A percentile compares a stretch with the other conserved stretches of the same genome.
Conservation (phyloP, 2,113 vertebrate species). For the Gila orcuttii region DNA sequence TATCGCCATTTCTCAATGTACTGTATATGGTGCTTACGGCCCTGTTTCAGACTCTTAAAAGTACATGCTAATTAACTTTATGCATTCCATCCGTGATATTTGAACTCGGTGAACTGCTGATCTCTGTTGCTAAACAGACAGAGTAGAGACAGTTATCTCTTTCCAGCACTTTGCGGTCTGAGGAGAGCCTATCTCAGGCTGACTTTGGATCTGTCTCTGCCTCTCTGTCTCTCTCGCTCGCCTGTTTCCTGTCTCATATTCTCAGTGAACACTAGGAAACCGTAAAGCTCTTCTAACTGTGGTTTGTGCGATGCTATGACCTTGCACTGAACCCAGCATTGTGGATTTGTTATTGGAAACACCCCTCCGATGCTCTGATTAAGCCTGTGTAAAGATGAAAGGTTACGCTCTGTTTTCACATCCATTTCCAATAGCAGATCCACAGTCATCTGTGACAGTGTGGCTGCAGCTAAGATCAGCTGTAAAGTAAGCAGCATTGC, state of each 20-base stretch:
- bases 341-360: slow-evolving; percentile 69
- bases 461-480: background rate
- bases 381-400: slow-evolving; percentile 68
- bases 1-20: too few relatives aligned
- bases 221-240: slow-evolving; percentile 17
- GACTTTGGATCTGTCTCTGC: slow-evolving; percentile 19
- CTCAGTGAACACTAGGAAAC: slow-evolving; percentile 3
- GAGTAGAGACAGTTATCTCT: slow-evolving; percentile 31
- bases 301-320: slow-evolving; percentile 55
- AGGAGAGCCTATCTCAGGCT: slow-evolving; percentile 37
- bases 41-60: background rate
- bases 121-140: slow-evolving; percentile 40
- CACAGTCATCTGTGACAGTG: slow-evolving; percentile 50
- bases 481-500: too few relatives aligned
- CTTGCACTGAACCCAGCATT: slow-evolving; percentile 68
- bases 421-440: slow-evolving; percentile 65
- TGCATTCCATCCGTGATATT: slow-evolving; percentile 44
- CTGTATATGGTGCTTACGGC: too few relatives aligned
- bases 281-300: slow-evolving; percentile 47
- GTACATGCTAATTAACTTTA: slow-evolving; percentile 20
- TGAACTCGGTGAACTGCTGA: slow-evolving; percentile 47
- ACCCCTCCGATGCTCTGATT: slow-evolving; percentile 65
- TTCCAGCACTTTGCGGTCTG: slow-evolving; percentile 43
- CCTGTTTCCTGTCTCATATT: slow-evolving; percentile 17
- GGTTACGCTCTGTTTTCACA: slow-evolving; percentile 68